Base-by-base conservation (phyloP, 2,888 invertebrate species). In the Rhagonycha lutea region DNA sequence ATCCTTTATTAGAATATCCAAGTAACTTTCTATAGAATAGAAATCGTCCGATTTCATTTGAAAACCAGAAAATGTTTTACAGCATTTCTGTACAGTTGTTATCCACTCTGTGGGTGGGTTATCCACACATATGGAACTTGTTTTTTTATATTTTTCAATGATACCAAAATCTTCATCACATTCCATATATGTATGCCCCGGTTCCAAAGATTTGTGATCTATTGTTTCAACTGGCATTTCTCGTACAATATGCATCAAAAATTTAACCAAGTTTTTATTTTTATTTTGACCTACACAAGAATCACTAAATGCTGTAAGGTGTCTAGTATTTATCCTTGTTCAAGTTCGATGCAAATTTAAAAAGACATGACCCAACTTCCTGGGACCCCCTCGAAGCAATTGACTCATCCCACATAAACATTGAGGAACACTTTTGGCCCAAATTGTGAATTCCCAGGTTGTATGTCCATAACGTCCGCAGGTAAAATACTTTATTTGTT, bases 1-100 rank as follows among this genome's bases (percentile, higher is more conserved):
- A 23, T 68, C 18, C 9, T 47, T 47, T 47, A 18, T 3, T 4
- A 28, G 14, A 24, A 62, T 7, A 3, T 60, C 70, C 0, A 26
- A 24, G 12, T 60, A 11, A 24, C 28, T 23, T 60, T 60, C 62
- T 14, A 62, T 12, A 70, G 18, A 18, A 14, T 70, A 70, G 26
- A 70, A 70, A 61, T 70, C 70, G 24, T 70, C 70, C 3, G 61
- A 65, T 29, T 32, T 72, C 65, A 72, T 72, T 29, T 72, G 23
- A 5, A 29, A 4, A 3, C 14, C 65, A 8, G 7, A 29, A 29
- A 72, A 72, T 28, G 29, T 68, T 68, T 60, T 72, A 12, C 18
- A 72, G 26, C 24, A 24, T 24, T 24, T 47, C 14, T 26, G n/a
- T 29, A 72, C 14, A 18, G 61, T 61, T 18, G 18, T 47, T 12